Percentiles rank a stretch among this genome's conserved stretches.
Evolutionary conservation across 2,888 invertebrate genomes (phyloP).

Genomic region (Linnaemya vulpina): DNA sequence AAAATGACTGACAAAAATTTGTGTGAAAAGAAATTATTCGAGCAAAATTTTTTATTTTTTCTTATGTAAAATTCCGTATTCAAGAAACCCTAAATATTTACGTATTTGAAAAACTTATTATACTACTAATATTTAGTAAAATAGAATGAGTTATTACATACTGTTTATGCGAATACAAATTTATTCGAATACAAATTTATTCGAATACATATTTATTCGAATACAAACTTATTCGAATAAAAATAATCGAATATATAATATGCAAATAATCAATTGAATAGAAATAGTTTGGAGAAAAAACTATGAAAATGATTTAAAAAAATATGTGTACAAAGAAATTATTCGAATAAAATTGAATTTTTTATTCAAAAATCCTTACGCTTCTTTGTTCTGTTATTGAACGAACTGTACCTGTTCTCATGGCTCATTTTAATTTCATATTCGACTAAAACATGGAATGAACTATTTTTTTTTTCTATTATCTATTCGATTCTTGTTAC

Average conservation of each 20-base stretch:
- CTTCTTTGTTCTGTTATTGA: too few species aligned
- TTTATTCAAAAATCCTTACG: too few species aligned
- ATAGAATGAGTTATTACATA: too few species aligned
- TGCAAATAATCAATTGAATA: not conserved
- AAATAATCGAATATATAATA: not conserved
- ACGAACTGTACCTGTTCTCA: too few species aligned
- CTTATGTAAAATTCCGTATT: too few species aligned
- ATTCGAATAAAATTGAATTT: not conserved
- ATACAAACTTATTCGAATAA: not conserved
- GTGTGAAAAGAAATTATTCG: not conserved
- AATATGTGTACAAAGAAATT: not conserved
- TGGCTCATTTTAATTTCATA: too few species aligned
- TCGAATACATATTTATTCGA: too few species aligned
- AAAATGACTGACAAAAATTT: not conserved
- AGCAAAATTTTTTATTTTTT: not conserved
- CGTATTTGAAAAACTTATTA: too few species aligned
- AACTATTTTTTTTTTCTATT: not conserved
- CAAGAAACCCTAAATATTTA: too few species aligned
- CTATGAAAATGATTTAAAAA: not conserved
- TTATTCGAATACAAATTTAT: too few species aligned
- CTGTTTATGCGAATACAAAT: too few species aligned
- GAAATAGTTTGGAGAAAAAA: not conserved
- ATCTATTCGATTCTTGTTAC: not conserved
- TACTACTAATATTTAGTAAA: too few species aligned
- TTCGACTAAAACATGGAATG: not conserved